phyloP scores from a whole-genome alignment of 2,888 invertebrate genomes.

The Pyralis farinalis region DNA sequence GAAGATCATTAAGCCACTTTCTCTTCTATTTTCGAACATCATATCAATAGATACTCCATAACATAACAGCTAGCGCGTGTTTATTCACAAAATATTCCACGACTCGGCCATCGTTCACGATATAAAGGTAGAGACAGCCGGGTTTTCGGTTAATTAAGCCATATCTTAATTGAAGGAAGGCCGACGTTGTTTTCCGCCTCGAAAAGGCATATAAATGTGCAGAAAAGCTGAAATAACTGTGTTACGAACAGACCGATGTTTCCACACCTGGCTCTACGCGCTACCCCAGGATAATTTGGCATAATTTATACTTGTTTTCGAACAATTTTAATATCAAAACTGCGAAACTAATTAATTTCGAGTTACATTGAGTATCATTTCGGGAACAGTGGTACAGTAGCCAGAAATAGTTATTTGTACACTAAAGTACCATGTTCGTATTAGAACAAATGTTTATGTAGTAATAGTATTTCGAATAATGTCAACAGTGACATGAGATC shows the following conservation, averaged over 20 bases:
- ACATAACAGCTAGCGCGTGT: too few relatives aligned
- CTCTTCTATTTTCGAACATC: too few relatives aligned
- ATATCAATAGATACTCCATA: too few relatives aligned
- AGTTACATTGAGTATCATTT: too few relatives aligned
- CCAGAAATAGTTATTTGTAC: too few relatives aligned
- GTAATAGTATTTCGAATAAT: too few relatives aligned
- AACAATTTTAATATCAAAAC: neutral
- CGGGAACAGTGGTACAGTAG: too few relatives aligned
- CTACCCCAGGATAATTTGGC: neutral
- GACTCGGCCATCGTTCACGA: conserved; percentile 17
- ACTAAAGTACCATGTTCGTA: too few relatives aligned
- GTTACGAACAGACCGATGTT: neutral
- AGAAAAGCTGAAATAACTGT: neutral
- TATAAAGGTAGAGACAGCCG: conserved; percentile 16
- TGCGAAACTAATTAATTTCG: too few relatives aligned
- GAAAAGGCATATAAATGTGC: neutral
- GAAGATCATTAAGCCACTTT: too few relatives aligned
- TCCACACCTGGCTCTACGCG: neutral
- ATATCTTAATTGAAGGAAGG: conserved; percentile 19
- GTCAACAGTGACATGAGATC: too few relatives aligned
- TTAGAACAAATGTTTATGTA: too few relatives aligned
- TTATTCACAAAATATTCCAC: conserved; percentile 30
- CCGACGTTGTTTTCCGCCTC: neutral
- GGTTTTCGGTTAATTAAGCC: conserved; percentile 22
- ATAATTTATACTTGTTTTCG: neutral